Evolutionary conservation across 2,797 vertebrate species (phyloP), one percentile per base, ranked within the genome.

Genomic region (Leucoraja ocellata): DNA sequence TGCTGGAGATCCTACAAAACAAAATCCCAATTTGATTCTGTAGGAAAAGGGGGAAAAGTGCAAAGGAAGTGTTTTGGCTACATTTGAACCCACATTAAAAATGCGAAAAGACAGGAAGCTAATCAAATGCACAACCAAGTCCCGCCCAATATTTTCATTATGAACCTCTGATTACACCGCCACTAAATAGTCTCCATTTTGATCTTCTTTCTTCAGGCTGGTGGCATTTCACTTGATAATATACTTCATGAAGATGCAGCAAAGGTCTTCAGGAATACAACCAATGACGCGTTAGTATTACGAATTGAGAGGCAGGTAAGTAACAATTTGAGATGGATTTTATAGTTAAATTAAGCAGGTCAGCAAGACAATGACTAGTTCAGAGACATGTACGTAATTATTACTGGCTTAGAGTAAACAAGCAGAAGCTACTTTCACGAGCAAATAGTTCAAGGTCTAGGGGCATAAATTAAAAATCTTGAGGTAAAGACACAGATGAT

Each of bases 171-270:
- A 76, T 14, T 88, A 2, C 90, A 76, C 68, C 58, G 11, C 23
- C 28, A n/a, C 13, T 11, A 39, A 39, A 91, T 91, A 39, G 23
- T 54, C 46, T 58, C 68, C 54, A 1, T 54, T 54, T 74, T 91
- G 23, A 28, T 74, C 39, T 92, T 13, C 71, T 92, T 25, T 76
- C 71, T 92, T 92, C 73, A 92, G 90, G 90, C 90, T 92, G 71
- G 25, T 76, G 71, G 90, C 28, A 39, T 92, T 92, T 92, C 90
- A 92, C 90, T 92, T 92, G 39, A 54, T n/a, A 92, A 92, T 92
- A 28, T 76, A 76, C 36, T 28, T 23, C 90, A 92, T 76, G 90
- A 92, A 13, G 73, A 76, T 54, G 71, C 90, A 92, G 90, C 90
- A 92, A 25, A 92, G 1, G 6, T 92, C 16, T 92, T 92, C 54